Base-by-base conservation (phyloP, 2,888 invertebrate genomes). In the Ormia ochracea region DNA sequence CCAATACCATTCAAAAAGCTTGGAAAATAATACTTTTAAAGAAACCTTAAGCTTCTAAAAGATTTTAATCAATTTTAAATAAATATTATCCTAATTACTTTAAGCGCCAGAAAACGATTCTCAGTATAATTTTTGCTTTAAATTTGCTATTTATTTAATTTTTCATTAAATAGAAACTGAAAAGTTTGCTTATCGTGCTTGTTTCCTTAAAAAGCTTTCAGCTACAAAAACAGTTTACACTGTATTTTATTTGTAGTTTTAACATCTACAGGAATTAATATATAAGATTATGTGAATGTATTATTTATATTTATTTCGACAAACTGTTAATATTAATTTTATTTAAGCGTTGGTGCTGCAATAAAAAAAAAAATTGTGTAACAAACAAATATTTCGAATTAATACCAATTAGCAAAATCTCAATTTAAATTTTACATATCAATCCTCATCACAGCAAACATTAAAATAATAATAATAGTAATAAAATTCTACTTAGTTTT, bases 361-460 rank as follows among this genome's bases (percentile, higher is more conserved):
- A 74, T 58, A 65, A 52, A 65, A 61, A 70, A n/a, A n/a, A n/a
- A n/a, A 21, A 48, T 6, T 50, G 19, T 52, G 12, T 68, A 56
- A n/a, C 36, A 19, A 45, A 69, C 31, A 78, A 78, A 52, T 41
- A 43, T 50, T 58, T 69, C 23, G 36, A 33, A 63, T 45, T 23
- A 31, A 10, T 52, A 58, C 31, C 66, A 52, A 75, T 28, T 28
- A 48, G n/a, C 41, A 45, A 14, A 36, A 17, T 28, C 5, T 31
- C 45, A 54, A 38, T 21, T 36, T 65, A 10, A 38, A 43, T 50
- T 74, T 65, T 52, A 12, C 61, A 61, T 61, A 76, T 36, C 54
- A 48, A 61, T 66, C 56, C 52, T 73, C 76, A 80, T 76, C 80
- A 80, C 80, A 80, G 76, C 72, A 73, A 76, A 80, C 72, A 79